Evolutionary conservation across 2,113 vertebrate genomes (phyloP).

Genomic region (Ranitomeya variabilis): DNA sequence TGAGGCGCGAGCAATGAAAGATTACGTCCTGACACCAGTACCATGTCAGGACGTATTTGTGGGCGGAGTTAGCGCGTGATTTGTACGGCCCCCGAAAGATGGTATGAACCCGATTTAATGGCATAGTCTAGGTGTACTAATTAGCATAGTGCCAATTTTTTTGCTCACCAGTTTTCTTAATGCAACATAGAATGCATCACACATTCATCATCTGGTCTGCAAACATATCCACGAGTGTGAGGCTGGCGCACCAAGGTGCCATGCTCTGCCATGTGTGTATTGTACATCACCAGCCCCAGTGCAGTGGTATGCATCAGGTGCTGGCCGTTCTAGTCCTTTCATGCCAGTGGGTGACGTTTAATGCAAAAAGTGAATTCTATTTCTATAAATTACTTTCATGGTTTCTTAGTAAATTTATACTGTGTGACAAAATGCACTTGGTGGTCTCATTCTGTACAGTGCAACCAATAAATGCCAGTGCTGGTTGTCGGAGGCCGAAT

Average conservation of each 20-base stretch:
- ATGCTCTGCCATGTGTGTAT: neutral
- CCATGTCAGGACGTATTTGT: too few relatives aligned
- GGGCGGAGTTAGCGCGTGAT: too few relatives aligned
- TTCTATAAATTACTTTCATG: too few relatives aligned
- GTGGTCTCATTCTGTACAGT: neutral
- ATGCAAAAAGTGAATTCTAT: too few relatives aligned
- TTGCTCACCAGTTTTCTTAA: too few relatives aligned
- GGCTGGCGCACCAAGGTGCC: neutral
- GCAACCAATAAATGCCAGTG: neutral
- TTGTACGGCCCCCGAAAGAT: too few relatives aligned
- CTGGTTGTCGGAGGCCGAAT: neutral
- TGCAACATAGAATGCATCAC: neutral
- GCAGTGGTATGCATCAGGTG: neutral
- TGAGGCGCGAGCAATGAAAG: too few relatives aligned
- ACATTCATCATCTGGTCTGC: neutral
- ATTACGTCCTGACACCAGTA: too few relatives aligned
- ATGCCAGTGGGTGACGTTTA: neutral
- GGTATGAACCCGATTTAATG: too few relatives aligned
- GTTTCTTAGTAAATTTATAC: too few relatives aligned
- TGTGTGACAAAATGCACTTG: neutral
- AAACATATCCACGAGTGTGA: neutral
- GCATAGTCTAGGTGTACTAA: too few relatives aligned
- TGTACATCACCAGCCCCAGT: neutral
- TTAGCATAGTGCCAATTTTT: too few relatives aligned
- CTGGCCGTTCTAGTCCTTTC: neutral